These are phyloP conservation scores for Eristalinus sepulchralis DNA, from an alignment of 2,888 invertebrate species.

Conservation along the genomic window DNA sequence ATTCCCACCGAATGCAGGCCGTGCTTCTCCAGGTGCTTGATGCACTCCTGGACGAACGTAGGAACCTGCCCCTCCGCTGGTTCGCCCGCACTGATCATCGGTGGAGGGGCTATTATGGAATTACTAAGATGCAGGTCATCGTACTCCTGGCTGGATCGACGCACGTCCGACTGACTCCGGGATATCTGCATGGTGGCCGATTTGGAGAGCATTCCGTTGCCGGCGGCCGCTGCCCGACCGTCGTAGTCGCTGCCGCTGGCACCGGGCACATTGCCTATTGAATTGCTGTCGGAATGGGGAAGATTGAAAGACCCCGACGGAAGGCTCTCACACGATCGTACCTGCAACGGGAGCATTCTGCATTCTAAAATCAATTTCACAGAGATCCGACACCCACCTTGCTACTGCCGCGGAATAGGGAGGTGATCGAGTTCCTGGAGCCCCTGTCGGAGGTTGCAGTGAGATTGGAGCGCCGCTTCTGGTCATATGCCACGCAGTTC, in stretches of 20 bases:
- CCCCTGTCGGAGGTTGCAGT: constrained; percentile 78
- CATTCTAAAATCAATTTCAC: neutral
- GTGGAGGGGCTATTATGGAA: constrained; percentile 39
- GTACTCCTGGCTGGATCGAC: constrained; percentile 79
- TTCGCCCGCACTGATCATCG: constrained; percentile 79
- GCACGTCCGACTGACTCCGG: constrained; percentile 82
- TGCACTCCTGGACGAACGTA: constrained; percentile 89
- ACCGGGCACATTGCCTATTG: constrained; percentile 32
- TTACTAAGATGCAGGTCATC: constrained; percentile 69
- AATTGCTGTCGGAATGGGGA: constrained; percentile 41
- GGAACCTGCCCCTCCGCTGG: constrained; percentile 83
- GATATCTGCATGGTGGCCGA: constrained; percentile 81
- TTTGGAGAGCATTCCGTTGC: constrained; percentile 77
- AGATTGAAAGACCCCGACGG: constrained; percentile 77
- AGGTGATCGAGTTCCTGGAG: constrained; percentile 88
- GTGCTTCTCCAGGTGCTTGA: constrained; percentile 89
- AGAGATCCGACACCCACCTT: constrained; percentile 18
- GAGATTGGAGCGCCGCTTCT: constrained; percentile 75
- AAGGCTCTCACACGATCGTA: constrained; percentile 89
- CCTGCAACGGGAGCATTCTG: constrained; percentile 81
- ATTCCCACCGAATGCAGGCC: constrained; percentile 93
- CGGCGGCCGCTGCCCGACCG: constrained; percentile 76
- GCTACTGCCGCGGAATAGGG: constrained; percentile 81
- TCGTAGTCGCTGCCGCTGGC: constrained; percentile 77
- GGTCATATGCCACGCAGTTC: constrained; percentile 92